These are phyloP conservation scores for Marcusenius ussheri DNA, from an alignment of 2,113 vertebrate genomes.

Conservation along the genomic window DNA sequence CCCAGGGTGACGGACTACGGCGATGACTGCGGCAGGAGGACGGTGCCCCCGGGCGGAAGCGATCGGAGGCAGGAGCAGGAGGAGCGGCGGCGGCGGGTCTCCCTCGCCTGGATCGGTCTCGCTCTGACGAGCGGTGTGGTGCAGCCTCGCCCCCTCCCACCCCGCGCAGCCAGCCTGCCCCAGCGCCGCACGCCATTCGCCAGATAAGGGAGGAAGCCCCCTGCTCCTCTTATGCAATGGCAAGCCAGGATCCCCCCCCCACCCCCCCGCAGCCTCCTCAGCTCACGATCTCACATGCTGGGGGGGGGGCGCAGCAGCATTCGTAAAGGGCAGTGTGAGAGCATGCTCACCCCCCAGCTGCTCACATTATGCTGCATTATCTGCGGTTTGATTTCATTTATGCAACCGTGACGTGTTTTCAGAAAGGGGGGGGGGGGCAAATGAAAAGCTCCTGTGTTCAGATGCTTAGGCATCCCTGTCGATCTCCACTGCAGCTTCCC, in stretches of 20 bases:
- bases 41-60: slow-evolving; percentile 17
- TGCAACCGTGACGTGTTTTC: background rate
- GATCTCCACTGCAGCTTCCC: background rate
- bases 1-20: slow-evolving; percentile 26
- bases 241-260: slow-evolving; percentile 34
- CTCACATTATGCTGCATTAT: background rate
- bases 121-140: slow-evolving; percentile 47
- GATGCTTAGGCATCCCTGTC: background rate
- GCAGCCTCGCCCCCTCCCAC: slow-evolving; percentile 26
- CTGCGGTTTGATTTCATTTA: background rate
- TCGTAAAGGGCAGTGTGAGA: background rate
- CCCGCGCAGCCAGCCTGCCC: slow-evolving; percentile 48
- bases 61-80: slow-evolving; percentile 22
- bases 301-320: background rate
- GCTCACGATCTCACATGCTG: background rate
- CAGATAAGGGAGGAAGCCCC: slow-evolving; percentile 68
- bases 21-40: background rate
- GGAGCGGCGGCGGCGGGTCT: slow-evolving; percentile 63
- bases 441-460: background rate
- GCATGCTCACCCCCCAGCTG: background rate
- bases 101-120: slow-evolving; percentile 62
- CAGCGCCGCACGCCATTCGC: slow-evolving; percentile 57
- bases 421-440: no score
- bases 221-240: slow-evolving; percentile 56
- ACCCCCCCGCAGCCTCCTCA: slow-evolving; percentile 15